Evolutionary conservation across 2,888 invertebrate genomes (phyloP), one percentile per base, ranked within the genome.

Genomic region (Xestia rhomboidea): DNA sequence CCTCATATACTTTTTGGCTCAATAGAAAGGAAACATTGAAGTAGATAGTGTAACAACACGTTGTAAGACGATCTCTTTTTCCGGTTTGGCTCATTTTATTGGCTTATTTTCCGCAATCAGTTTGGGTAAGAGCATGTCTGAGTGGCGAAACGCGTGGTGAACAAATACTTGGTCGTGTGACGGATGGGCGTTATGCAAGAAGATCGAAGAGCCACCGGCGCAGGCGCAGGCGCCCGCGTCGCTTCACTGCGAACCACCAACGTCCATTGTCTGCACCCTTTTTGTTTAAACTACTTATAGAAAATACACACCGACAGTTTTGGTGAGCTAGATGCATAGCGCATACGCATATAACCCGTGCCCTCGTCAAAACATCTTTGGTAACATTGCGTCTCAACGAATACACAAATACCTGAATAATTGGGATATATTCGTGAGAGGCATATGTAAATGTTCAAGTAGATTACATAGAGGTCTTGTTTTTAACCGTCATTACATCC

Each of bases 91-190:
- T 90, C 83, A 90, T 91, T 93, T 93, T 91, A 91, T 92, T 91
- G 88, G 89, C 76, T 86, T 89, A 90, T 93, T 95, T 93, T 91
- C 93, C 90, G 93, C 94, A 93, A 93, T 93, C 92, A 90, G 90
- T 93, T 94, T 94, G 86, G 91, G 93, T 92, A 93, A 95, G 90
- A 93, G 90, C 91, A 94, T 93, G 90, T 92, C 93, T 89, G 86
- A 87, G 89, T 94, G 93, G 90, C 87, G 91, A 93, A 93, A 94
- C 81, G 85, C 77, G 90, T 88, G 89, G 89, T 93, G 91, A 91
- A 90, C 92, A 92, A 92, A 92, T 85, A 88, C 82, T 87, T 76
- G 71, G 41, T 77, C 76, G 78, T 77, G 73, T 77, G 73, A 73
- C 73, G 66, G 79, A 74, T 73, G 78, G 77, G 63, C 60, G 86